A percentile compares a stretch with the other conserved stretches of the same genome.
Conservation (phyloP, 1,140 invertebrate species). For the Varroa destructor region DNA sequence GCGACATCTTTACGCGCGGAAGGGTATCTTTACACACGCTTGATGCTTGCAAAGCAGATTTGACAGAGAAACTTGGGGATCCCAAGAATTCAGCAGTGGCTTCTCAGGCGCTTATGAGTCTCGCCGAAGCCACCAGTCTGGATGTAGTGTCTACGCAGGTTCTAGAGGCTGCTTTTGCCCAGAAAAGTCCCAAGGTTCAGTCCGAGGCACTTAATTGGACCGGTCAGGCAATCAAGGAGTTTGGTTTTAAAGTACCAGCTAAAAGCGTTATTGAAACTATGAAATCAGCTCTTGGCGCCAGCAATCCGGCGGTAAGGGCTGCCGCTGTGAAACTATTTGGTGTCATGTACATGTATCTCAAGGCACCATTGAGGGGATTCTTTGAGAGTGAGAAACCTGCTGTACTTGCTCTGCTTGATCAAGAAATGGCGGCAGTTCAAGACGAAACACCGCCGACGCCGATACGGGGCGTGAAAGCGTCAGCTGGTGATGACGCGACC, state of each 20-base stretch:
- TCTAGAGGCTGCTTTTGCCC: slow-evolving; percentile 58
- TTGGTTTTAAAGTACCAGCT: slow-evolving; percentile 62
- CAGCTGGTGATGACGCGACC: slow-evolving; percentile 41
- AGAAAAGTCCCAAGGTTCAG: slow-evolving; percentile 83
- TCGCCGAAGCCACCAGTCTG: slow-evolving; percentile 61
- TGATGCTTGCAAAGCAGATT: slow-evolving; percentile 58
- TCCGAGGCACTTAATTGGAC: slow-evolving; percentile 69
- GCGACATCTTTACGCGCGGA: slow-evolving; percentile 60
- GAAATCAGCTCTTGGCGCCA: slow-evolving; percentile 66
- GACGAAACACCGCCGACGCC: slow-evolving; percentile 57
- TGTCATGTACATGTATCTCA: slow-evolving; percentile 65
- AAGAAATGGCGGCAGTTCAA: slow-evolving; percentile 61
- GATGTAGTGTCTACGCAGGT: slow-evolving; percentile 59
- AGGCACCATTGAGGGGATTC: slow-evolving; percentile 54
- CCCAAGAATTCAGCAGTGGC: slow-evolving; percentile 58
- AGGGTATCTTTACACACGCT: slow-evolving; percentile 51
- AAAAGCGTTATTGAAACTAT: slow-evolving; percentile 63
- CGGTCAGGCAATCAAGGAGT: slow-evolving; percentile 59
- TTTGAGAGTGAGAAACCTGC: slow-evolving; percentile 77
- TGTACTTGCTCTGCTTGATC: slow-evolving; percentile 66
- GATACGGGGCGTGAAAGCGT: slow-evolving; percentile 46
- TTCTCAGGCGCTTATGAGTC: slow-evolving; percentile 55
- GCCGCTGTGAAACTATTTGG: slow-evolving; percentile 55
- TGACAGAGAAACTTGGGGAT: slow-evolving; percentile 72
- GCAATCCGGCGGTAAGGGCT: slow-evolving; percentile 65